phyloP scores from a whole-genome alignment of 2,113 vertebrate genomes.

The Lasiurus borealis region DNA sequence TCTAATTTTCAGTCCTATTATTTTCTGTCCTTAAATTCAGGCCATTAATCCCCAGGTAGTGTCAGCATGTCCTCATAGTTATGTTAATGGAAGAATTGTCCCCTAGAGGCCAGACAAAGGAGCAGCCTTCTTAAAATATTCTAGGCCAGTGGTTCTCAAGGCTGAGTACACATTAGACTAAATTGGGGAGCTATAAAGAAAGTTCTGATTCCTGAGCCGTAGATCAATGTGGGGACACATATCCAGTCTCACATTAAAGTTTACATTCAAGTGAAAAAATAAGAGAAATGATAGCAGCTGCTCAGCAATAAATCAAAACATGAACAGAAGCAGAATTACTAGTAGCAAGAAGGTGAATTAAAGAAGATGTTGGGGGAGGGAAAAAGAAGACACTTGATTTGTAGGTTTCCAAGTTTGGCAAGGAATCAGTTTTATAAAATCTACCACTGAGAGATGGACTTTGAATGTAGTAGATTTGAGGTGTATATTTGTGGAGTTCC shows the following conservation, averaged over 20 bases:
- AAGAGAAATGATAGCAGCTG: neutral
- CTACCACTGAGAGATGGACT: neutral
- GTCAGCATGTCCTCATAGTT: neutral
- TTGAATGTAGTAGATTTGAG: neutral
- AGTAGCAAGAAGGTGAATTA: neutral
- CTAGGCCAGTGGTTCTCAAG: neutral
- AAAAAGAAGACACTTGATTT: neutral
- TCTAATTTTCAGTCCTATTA: neutral
- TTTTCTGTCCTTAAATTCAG: neutral
- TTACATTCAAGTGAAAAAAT: conserved; percentile 9
- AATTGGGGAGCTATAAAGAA: neutral
- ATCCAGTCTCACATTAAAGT: neutral
- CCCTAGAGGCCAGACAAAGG: neutral
- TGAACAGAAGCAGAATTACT: conserved; percentile 29
- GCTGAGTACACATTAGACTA: neutral
- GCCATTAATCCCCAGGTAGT: neutral
- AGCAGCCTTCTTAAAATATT: neutral
- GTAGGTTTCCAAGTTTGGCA: neutral
- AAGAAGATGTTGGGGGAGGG: neutral
- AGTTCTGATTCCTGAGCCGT: neutral
- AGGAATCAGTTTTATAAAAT: neutral
- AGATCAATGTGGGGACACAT: neutral
- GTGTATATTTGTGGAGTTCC: neutral
- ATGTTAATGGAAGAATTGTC: neutral
- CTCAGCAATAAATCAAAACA: conserved; percentile 30